Evolutionary conservation across 2,888 invertebrate genomes (phyloP).

Genomic region (Hirtodrosophila trivittata): DNA sequence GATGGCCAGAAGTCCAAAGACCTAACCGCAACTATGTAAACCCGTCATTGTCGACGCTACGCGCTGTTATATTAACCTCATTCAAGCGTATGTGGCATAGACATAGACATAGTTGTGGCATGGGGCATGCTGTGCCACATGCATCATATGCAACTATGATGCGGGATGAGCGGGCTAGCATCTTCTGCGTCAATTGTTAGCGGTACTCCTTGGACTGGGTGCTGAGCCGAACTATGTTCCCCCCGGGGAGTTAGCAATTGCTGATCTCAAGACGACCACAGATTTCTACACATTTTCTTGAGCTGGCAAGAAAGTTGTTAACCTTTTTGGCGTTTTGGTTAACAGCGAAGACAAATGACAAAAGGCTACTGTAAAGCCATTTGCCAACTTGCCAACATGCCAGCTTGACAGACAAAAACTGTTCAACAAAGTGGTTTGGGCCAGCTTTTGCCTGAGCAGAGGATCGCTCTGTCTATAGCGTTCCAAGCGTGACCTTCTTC

Average conservation of each 20-base stretch:
- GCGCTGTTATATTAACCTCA: slow-evolving; percentile 74
- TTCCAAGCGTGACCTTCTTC: slow-evolving; percentile 55
- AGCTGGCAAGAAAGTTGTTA: slow-evolving; percentile 70
- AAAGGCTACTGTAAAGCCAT: slow-evolving; percentile 68
- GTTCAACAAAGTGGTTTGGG: slow-evolving; percentile 19
- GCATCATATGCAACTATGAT: slow-evolving; percentile 9
- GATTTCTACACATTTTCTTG: slow-evolving; percentile 50
- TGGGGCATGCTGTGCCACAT: not conserved
- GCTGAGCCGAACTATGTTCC: not conserved
- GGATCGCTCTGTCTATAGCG: slow-evolving; percentile 1
- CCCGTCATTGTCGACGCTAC: slow-evolving; percentile 29
- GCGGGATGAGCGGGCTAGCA: slow-evolving; percentile 7
- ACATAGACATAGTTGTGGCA: no score
- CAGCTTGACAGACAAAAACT: slow-evolving; percentile 27
- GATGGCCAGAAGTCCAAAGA: slow-evolving; percentile 41
- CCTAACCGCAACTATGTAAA: slow-evolving; percentile 67
- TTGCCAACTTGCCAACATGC: slow-evolving; percentile 39
- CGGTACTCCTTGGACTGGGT: slow-evolving; percentile 48
- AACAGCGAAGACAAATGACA: slow-evolving; percentile 69
- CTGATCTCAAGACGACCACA: slow-evolving; percentile 48
- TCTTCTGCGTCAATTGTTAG: slow-evolving; percentile 41
- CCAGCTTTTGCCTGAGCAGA: no score
- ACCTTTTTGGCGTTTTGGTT: slow-evolving; percentile 57
- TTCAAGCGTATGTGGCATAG: slow-evolving; percentile 38
- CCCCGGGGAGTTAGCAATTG: slow-evolving; percentile 17